Evolutionary conservation across 2,888 invertebrate genomes (phyloP).

Genomic region (Venustoraphidia nigricollis): DNA sequence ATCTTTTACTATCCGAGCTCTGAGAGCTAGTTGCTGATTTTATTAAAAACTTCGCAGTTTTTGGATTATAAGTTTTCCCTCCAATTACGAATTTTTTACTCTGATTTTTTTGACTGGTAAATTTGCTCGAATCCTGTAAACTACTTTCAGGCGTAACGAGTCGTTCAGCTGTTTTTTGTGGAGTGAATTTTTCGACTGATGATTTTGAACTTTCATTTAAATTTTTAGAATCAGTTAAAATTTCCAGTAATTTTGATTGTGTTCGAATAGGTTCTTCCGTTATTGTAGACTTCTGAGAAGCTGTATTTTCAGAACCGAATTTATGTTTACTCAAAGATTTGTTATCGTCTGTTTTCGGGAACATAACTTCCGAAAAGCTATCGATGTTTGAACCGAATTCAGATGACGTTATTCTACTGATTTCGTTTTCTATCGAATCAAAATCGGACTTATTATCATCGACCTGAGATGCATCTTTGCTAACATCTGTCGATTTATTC

Average conservation of each 20-base stretch:
- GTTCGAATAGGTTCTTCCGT: background rate
- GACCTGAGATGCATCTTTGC: background rate
- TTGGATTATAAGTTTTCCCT: background rate
- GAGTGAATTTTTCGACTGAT: background rate
- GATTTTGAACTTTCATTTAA: background rate
- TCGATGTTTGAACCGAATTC: slow-evolving; percentile 7
- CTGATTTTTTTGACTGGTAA: too few relatives aligned
- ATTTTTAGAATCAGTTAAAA: slow-evolving; percentile 33
- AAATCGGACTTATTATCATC: slow-evolving; percentile 5
- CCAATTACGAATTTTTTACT: too few relatives aligned
- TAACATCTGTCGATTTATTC: background rate
- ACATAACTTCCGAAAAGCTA: slow-evolving; percentile 5
- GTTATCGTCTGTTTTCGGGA: background rate
- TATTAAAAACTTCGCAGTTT: slow-evolving; percentile 12
- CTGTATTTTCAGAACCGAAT: background rate
- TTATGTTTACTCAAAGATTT: background rate
- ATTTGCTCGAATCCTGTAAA: background rate
- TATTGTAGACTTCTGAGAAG: background rate
- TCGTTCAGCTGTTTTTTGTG: background rate
- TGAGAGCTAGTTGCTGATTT: slow-evolving; percentile 9
- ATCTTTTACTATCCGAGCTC: slow-evolving; percentile 10
- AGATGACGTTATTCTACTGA: slow-evolving; percentile 8
- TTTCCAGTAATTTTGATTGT: slow-evolving; percentile 36
- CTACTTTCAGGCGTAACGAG: background rate
- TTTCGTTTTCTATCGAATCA: slow-evolving; percentile 9